phyloP scores from a whole-genome alignment of 2,888 invertebrate genomes.

The Eupithecia subfuscata region DNA sequence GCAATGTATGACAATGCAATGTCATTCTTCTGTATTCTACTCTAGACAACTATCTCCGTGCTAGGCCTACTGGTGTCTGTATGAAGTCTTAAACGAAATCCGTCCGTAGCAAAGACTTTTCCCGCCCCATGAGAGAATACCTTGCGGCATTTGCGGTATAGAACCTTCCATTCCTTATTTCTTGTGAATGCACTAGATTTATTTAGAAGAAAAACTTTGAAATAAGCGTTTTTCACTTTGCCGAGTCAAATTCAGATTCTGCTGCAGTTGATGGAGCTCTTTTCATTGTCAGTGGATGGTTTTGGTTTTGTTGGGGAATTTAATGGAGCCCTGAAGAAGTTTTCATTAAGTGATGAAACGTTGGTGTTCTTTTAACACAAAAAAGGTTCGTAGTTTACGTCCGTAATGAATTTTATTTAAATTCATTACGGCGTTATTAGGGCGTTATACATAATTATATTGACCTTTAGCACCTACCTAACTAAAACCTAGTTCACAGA shows the following conservation, averaged over 20 bases:
- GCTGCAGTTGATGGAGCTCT: slow-evolving; percentile 47
- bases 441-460: too few relatives aligned
- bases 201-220: slow-evolving; percentile 56
- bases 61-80: too few relatives aligned
- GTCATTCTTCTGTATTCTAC: too few relatives aligned
- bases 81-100: not conserved
- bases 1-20: too few relatives aligned
- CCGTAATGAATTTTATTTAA: too few relatives aligned
- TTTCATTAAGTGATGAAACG: too few relatives aligned
- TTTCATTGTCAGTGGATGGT: slow-evolving; percentile 36
- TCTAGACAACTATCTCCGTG: too few relatives aligned
- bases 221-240: slow-evolving; percentile 45
- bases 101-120: slow-evolving; percentile 39
- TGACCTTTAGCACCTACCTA: not conserved
- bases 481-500: not conserved
- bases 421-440: too few relatives aligned
- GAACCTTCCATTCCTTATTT: slow-evolving; percentile 43
- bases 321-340: too few relatives aligned
- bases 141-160: slow-evolving; percentile 17
- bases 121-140: slow-evolving; percentile 52
- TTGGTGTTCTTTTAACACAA: too few relatives aligned
- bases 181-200: slow-evolving; percentile 57
- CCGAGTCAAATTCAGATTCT: slow-evolving; percentile 46
- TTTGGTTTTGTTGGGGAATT: slow-evolving; percentile 32
- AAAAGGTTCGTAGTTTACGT: too few relatives aligned